These are phyloP conservation scores for Syrphus vitripennis DNA, from an alignment of 2,888 invertebrate genomes.

Conservation along the genomic window DNA sequence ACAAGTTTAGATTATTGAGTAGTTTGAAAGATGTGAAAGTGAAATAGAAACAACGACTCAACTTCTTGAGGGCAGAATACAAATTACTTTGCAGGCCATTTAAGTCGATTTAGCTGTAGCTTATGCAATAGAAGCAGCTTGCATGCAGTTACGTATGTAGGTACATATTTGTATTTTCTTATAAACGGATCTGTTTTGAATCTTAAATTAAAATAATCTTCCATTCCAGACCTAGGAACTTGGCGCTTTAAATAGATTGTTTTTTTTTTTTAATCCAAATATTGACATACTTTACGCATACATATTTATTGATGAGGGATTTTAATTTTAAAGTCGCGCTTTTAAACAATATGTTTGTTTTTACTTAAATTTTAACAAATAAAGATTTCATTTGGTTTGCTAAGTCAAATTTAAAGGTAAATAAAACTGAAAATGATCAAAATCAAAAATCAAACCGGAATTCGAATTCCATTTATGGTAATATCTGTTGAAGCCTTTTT, in stretches of 20 bases:
- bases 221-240: neutral
- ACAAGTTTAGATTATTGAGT: conserved; percentile 28
- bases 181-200: neutral
- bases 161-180: neutral
- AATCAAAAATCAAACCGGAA: neutral
- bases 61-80: conserved; percentile 39
- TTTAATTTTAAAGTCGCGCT: neutral
- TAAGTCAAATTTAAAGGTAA: neutral
- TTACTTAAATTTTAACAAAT: neutral
- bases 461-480: neutral
- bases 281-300: neutral
- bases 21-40: conserved; percentile 26
- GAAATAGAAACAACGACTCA: conserved; percentile 29
- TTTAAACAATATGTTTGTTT: neutral
- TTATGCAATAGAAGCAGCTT: conserved; percentile 35
- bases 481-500: neutral
- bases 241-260: neutral
- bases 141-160: neutral
- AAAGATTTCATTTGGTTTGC: neutral
- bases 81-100: conserved; percentile 26
- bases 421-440: neutral
- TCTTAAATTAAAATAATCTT: neutral
- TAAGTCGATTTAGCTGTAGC: conserved; percentile 1
- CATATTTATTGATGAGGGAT: neutral
- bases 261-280: neutral